Percentiles rank a stretch among this genome's conserved stretches.
Conservation (phyloP, 1,140 invertebrate species). For the Heterodera schachtii region DNA sequence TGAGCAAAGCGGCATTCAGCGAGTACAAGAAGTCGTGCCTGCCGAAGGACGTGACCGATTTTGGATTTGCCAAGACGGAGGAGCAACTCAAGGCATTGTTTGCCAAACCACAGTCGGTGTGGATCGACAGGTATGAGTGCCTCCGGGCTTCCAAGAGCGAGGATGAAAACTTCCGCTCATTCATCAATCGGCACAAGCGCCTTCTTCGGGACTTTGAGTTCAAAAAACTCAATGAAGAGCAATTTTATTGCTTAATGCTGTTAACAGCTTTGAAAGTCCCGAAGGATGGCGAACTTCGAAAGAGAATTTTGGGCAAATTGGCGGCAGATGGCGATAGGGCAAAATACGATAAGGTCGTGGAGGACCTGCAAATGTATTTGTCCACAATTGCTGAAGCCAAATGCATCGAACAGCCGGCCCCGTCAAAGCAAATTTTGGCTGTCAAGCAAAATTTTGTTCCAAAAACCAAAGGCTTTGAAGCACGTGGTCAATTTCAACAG, state of each 20-base stretch:
- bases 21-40: not conserved
- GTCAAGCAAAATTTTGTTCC: not conserved
- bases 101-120: not conserved
- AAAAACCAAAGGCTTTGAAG: not conserved
- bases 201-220: not conserved
- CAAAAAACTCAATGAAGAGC: no score
- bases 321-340: not conserved
- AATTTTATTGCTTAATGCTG: no score
- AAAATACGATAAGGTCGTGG: constrained; percentile 3
- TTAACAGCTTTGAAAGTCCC: no score
- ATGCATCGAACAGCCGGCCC: not conserved
- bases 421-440: not conserved
- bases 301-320: no score
- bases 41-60: not conserved
- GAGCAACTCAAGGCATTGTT: not conserved
- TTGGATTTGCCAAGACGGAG: not conserved
- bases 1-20: not conserved
- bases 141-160: not conserved
- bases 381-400: not conserved
- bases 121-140: not conserved
- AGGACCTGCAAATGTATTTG: not conserved
- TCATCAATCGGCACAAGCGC: not conserved
- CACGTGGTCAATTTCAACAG: not conserved
- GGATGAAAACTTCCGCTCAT: no score
- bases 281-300: no score